These are phyloP conservation scores for Sitodiplosis mosellana DNA, from an alignment of 1,140 invertebrate genomes.

Conservation along the genomic window DNA sequence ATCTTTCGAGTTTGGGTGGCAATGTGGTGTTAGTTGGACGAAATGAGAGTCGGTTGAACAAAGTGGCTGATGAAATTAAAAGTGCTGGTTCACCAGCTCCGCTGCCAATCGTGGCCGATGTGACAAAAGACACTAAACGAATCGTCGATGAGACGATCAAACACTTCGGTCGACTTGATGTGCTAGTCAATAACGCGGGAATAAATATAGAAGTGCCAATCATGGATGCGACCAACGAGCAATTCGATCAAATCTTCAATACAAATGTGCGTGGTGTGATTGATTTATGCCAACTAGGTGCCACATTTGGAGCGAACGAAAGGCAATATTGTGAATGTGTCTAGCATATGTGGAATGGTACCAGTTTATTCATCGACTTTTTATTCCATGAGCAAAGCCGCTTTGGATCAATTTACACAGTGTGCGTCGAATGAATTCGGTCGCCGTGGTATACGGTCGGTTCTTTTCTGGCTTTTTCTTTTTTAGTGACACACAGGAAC, in stretches of 20 bases:
- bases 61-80: constrained; percentile 28
- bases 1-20: constrained; percentile 52
- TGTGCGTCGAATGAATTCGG: constrained; percentile 49
- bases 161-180: constrained; percentile 38
- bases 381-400: constrained; percentile 66
- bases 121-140: constrained; percentile 43
- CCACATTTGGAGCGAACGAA: constrained; percentile 51
- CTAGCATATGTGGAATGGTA: constrained; percentile 56
- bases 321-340: constrained; percentile 66
- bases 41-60: constrained; percentile 33
- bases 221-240: constrained; percentile 49
- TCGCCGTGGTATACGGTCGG: constrained; percentile 46
- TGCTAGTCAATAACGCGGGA: constrained; percentile 65
- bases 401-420: constrained; percentile 63
- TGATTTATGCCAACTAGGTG: constrained; percentile 51
- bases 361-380: constrained; percentile 43
- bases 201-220: constrained; percentile 49
- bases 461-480: no score
- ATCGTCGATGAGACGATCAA: constrained; percentile 37
- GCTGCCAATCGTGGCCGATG: constrained; percentile 36
- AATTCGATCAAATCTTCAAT: constrained; percentile 55
- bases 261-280: constrained; percentile 52
- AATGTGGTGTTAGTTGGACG: constrained; percentile 46
- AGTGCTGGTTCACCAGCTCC: constrained; percentile 36
- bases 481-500: no score